Percentiles rank a stretch among this genome's conserved stretches.
Conservation (phyloP, 2,888 invertebrate species). For the Pogonocherus hispidulus region DNA sequence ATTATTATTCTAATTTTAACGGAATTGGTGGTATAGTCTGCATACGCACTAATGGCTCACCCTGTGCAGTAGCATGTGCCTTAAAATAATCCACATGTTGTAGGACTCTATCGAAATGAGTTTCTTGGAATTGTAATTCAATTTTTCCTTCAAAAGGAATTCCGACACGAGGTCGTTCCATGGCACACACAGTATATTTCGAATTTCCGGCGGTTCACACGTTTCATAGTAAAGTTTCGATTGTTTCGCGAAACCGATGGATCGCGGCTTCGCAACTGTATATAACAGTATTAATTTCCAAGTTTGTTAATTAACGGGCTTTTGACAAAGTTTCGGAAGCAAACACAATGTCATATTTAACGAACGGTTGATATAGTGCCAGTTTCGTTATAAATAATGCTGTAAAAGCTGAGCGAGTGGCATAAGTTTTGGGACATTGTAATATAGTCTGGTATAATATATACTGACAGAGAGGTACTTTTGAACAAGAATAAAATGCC, state of each 20-base stretch:
- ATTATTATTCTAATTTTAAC: no score
- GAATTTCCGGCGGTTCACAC: not conserved
- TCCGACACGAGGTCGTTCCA: no score
- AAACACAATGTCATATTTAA: conserved; percentile 42
- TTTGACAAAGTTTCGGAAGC: conserved; percentile 37
- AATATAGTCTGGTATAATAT: no score
- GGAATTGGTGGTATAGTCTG: no score
- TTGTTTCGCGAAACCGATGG: conserved; percentile 35
- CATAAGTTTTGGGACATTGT: not conserved
- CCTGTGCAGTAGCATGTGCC: no score
- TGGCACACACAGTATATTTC: conserved; percentile 1
- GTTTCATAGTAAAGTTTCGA: conserved; percentile 23
- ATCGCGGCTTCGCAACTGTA: conserved; percentile 34
- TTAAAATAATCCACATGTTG: no score
- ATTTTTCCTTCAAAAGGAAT: no score
- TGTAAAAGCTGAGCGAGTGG: not conserved
- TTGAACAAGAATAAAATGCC: no score
- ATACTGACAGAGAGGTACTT: no score
- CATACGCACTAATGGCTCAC: no score
- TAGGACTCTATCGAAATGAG: no score
- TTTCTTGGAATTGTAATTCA: no score
- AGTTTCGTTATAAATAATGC: not conserved
- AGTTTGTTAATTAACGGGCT: conserved; percentile 46
- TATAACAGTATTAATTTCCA: conserved; percentile 37
- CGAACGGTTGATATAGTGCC: conserved; percentile 16